Conservation (phyloP, 2,797 vertebrate species). For the Buceros bicornis region DNA sequence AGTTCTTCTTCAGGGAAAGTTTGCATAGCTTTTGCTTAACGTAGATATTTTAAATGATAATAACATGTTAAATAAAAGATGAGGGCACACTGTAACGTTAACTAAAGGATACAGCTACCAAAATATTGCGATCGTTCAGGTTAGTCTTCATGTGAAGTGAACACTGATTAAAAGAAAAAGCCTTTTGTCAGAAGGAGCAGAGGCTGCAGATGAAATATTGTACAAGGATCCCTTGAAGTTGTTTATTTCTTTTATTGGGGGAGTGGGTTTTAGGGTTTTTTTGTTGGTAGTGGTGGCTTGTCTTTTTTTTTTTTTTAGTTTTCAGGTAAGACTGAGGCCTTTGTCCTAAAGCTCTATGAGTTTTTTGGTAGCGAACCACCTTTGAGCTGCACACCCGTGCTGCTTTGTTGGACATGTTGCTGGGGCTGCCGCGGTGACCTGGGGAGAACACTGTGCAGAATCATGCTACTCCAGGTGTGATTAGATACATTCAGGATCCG, state of each 20-base stretch:
- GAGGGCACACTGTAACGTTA: neutral
- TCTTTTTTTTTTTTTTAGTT: neutral
- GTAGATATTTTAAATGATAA: neutral
- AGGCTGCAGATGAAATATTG: neutral
- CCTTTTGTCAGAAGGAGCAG: neutral
- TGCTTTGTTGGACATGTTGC: neutral
- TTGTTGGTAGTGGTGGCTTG: neutral
- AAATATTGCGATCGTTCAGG: neutral
- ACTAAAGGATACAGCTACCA: neutral
- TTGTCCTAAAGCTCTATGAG: conserved; percentile 13
- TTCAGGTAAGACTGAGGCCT: neutral
- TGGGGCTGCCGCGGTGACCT: conserved; percentile 46
- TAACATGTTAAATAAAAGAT: neutral
- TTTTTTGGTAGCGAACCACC: neutral
- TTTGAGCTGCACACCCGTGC: neutral
- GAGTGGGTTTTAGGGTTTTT: neutral
- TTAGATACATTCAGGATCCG: conserved; percentile 19
- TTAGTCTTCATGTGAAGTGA: neutral
- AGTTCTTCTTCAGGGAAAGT: neutral
- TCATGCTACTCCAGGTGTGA: neutral
- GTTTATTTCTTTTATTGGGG: neutral
- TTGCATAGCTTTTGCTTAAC: neutral
- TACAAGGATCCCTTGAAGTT: neutral
- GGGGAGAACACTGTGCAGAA: neutral
- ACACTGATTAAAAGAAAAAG: neutral